Evolutionary conservation across 2,888 invertebrate species (phyloP).

Genomic region (Clivina fossor): DNA sequence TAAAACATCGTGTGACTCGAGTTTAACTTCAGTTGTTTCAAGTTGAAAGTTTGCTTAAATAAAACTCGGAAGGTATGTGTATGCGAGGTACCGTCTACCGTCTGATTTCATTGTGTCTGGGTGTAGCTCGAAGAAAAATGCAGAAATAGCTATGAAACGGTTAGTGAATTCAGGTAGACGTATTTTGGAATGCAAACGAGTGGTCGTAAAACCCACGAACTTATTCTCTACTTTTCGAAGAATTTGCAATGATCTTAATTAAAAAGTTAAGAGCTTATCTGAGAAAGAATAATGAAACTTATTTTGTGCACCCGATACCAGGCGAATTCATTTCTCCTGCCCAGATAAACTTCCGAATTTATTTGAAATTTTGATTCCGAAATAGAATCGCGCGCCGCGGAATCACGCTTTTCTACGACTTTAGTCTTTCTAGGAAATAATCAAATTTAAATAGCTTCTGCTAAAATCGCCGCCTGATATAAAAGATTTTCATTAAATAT

Average conservation of each 20-base stretch:
- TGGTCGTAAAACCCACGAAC: conserved; percentile 10
- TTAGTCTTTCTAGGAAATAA: too few species aligned
- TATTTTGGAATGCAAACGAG: not conserved
- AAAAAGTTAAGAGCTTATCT: conserved; percentile 26
- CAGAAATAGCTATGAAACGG: too few species aligned
- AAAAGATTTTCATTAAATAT: not conserved
- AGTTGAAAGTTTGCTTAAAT: too few species aligned
- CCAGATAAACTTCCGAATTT: conserved; percentile 13
- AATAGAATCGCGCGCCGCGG: not conserved
- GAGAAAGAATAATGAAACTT: conserved; percentile 23
- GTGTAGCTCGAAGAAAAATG: too few species aligned
- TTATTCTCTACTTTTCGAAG: conserved; percentile 16
- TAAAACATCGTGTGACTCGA: too few species aligned
- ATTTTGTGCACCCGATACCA: not conserved
- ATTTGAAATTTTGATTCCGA: conserved; percentile 2
- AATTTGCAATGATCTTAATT: conserved; percentile 26
- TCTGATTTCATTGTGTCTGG: too few species aligned
- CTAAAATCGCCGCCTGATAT: not conserved
- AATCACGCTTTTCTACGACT: too few species aligned
- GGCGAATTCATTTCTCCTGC: not conserved
- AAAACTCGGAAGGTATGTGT: too few species aligned
- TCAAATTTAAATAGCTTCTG: too few species aligned
- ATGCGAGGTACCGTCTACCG: too few species aligned
- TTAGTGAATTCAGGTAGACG: conserved; percentile 3
- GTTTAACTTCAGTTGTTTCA: too few species aligned